phyloP scores from a whole-genome alignment of 2,888 invertebrate genomes.

The Hydraecia micacea region DNA sequence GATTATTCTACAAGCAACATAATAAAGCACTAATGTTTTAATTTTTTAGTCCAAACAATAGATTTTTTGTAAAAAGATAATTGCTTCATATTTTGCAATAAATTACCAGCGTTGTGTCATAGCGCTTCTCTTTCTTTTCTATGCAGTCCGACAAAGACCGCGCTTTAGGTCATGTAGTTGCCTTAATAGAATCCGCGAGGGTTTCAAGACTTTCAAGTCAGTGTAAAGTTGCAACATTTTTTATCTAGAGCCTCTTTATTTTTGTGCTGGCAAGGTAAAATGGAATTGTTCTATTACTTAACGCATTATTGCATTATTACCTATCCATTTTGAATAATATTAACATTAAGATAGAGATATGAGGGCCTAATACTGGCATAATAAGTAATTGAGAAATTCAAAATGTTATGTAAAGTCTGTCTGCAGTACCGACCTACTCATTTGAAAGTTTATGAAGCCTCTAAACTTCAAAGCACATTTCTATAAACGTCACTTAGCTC shows the following conservation, averaged over 20 bases:
- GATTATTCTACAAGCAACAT: too few species aligned
- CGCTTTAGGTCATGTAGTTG: too few species aligned
- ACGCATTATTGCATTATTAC: constrained; percentile 12
- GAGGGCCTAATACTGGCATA: neutral
- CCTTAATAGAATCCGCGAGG: constrained; percentile 3
- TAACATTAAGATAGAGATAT: constrained; percentile 28
- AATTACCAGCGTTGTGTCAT: too few species aligned
- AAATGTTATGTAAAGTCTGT: constrained; percentile 30
- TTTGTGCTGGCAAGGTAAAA: constrained; percentile 16
- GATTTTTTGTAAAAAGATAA: too few species aligned
- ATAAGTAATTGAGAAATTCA: constrained; percentile 20
- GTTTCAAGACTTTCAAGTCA: constrained; percentile 7
- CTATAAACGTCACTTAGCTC: neutral
- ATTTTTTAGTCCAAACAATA: too few species aligned
- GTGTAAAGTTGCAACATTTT: constrained; percentile 33
- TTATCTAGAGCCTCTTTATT: constrained; percentile 4
- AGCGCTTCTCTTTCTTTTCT: too few species aligned
- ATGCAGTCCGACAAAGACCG: too few species aligned
- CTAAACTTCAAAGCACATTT: neutral
- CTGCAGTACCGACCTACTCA: neutral
- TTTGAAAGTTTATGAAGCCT: constrained; percentile 23
- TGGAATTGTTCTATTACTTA: constrained; percentile 15
- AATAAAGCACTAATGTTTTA: too few species aligned
- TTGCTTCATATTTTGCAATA: too few species aligned
- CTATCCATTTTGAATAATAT: constrained; percentile 24